Evolutionary conservation across 2,888 invertebrate genomes (phyloP).

Genomic region (Synanthedon andrenaeformis): DNA sequence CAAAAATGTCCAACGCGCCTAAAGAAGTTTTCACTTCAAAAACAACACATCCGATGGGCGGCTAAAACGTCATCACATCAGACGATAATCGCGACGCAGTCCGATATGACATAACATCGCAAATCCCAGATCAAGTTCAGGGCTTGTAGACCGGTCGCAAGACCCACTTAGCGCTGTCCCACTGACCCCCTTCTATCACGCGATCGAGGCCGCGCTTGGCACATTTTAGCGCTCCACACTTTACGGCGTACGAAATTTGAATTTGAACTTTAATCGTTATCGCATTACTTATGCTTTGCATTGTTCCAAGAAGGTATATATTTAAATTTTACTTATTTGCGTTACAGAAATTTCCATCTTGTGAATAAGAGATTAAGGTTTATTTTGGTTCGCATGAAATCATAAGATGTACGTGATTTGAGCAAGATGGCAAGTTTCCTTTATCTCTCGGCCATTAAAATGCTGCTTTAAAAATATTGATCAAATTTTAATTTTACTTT

Average conservation of each 20-base stretch:
- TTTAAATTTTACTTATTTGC: neutral
- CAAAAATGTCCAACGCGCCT: too few species aligned
- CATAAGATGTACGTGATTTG: neutral
- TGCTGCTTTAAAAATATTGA: neutral
- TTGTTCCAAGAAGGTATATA: neutral
- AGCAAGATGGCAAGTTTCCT: neutral
- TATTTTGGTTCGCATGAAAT: neutral
- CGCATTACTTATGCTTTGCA: constrained; percentile 3
- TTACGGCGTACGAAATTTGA: constrained; percentile 1
- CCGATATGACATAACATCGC: constrained; percentile 25
- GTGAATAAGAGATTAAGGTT: neutral
- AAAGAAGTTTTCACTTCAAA: too few species aligned
- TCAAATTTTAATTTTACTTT: neutral
- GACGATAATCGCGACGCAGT: constrained; percentile 6
- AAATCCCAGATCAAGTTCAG: constrained; percentile 49
- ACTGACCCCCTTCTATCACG: constrained; percentile 16
- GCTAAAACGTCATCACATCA: constrained; percentile 4
- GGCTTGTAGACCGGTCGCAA: constrained; percentile 32
- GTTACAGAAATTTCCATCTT: too few species aligned
- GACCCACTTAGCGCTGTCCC: constrained; percentile 11
- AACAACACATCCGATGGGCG: neutral
- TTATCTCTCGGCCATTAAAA: neutral
- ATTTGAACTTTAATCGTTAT: constrained; percentile 6
- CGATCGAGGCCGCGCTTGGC: constrained; percentile 14
- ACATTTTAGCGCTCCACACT: constrained; percentile 10